Base-by-base conservation (phyloP, 2,797 vertebrate genomes). In the Enteromius unitaeniatus region DNA sequence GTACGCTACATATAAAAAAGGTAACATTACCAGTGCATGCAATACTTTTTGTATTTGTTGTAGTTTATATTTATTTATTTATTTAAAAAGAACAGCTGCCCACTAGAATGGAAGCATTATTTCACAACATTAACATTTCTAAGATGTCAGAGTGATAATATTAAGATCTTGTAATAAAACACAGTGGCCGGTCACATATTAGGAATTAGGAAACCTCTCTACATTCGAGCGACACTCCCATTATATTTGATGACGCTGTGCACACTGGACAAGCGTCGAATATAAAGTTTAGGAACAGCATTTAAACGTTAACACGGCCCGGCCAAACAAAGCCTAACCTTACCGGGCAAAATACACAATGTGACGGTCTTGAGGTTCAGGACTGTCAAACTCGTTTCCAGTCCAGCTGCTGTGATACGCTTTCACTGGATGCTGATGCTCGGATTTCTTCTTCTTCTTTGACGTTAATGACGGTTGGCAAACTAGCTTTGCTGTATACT, bases 301-400 rank as follows among this genome's bases (percentile, higher is more conserved):
- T 47, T 26, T 64, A 26, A 31, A 47, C 42, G 13, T 47, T 70
- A 70, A 47, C 10, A 23, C 6, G 37, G 23, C 15, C 58, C 23
- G 10, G 76, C 17, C 14, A 78, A 78, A 60, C 42, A 64, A 64
- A 47, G 37, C 2, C 58, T 64, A 78, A 47, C 0, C 76, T 78
- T 78, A 78, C 76, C 76, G 23, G 76, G 9, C 15, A 47, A 62
- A 78, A 28, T 47, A 73, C 70, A 73, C 49, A 13, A 49, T 34
- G 26, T 73, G 70, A 31, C 37, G 23, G n/a, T 64, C 55, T 64
- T 78, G 76, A 78, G 9, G 76, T 47, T 64, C 23, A 5, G 9
- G 10, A 28, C 76, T 64, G 58, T 64, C 58, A 77, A 58, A 5
- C 53, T 7, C 53, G 6, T 40, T 40, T 34, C 13, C 73, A n/a